phyloP scores from a whole-genome alignment of 2,113 vertebrate species.

The Mus spicilegus region DNA sequence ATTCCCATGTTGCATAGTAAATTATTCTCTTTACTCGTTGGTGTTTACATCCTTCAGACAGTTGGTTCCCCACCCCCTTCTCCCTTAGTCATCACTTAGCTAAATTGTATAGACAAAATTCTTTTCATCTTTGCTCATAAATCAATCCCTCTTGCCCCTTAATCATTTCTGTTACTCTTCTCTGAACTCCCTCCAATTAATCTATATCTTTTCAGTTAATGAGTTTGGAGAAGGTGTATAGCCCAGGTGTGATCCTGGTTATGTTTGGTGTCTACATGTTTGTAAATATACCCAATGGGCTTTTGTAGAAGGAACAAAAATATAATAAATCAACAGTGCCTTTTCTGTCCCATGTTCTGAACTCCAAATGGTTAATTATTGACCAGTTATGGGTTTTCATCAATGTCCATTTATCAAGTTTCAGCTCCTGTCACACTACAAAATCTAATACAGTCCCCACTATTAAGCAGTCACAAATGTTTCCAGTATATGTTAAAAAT shows the following conservation, averaged over 20 bases:
- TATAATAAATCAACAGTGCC: slow-evolving; percentile 14
- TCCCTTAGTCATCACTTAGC: slow-evolving; percentile 79
- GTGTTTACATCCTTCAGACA: slow-evolving; percentile 78
- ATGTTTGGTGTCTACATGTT: slow-evolving; percentile 51
- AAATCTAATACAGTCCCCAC: slow-evolving; percentile 47
- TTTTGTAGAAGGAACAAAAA: slow-evolving; percentile 56
- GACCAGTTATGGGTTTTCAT: slow-evolving; percentile 39
- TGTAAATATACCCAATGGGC: slow-evolving; percentile 56
- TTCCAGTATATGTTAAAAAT: slow-evolving; percentile 55
- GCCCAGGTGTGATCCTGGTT: slow-evolving; percentile 72
- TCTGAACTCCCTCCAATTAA: slow-evolving; percentile 83
- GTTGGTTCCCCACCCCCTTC: slow-evolving; percentile 62
- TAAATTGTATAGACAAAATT: slow-evolving; percentile 79
- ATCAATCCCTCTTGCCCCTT: slow-evolving; percentile 78
- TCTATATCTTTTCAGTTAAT: slow-evolving; percentile 80
- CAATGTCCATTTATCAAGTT: slow-evolving; percentile 57
- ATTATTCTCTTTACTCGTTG: slow-evolving; percentile 73
- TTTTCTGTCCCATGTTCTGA: slow-evolving; percentile 46
- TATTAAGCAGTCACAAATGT: slow-evolving; percentile 52
- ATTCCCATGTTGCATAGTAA: slow-evolving; percentile 79
- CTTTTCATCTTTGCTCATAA: slow-evolving; percentile 83
- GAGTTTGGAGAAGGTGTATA: slow-evolving; percentile 74
- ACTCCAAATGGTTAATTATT: slow-evolving; percentile 53
- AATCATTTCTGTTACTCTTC: slow-evolving; percentile 80
- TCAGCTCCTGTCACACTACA: background rate